Evolutionary conservation across 2,797 vertebrate genomes (phyloP).

Genomic region (Perdix hodgsoniae): DNA sequence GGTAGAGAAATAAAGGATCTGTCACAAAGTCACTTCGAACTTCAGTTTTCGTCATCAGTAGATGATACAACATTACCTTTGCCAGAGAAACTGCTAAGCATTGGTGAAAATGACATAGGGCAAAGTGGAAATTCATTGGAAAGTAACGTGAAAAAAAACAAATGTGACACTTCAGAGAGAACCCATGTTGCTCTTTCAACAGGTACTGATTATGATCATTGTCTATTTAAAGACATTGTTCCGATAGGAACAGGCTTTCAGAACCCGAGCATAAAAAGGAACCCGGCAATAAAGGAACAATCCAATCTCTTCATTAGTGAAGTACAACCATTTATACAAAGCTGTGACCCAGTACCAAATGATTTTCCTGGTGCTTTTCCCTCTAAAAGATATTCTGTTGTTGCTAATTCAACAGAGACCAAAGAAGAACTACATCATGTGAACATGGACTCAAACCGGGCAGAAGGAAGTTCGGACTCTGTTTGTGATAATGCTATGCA

Average conservation of each 20-base stretch:
- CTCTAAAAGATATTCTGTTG: slow-evolving; percentile 72
- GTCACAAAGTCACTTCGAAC: slow-evolving; percentile 38
- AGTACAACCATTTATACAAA: slow-evolving; percentile 74
- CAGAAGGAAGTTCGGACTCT: slow-evolving; percentile 69
- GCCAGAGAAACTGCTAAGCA: slow-evolving; percentile 83
- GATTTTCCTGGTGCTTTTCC: slow-evolving; percentile 79
- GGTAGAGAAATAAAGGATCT: slow-evolving; percentile 52
- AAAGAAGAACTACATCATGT: slow-evolving; percentile 77
- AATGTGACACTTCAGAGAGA: slow-evolving; percentile 36
- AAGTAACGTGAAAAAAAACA: slow-evolving; percentile 59
- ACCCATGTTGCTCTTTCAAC: slow-evolving; percentile 41
- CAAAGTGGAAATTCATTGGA: slow-evolving; percentile 68
- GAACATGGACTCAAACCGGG: slow-evolving; percentile 53
- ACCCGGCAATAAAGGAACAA: slow-evolving; percentile 76
- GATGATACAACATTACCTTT: slow-evolving; percentile 78
- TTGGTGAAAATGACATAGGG: slow-evolving; percentile 75
- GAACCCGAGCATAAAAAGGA: slow-evolving; percentile 65
- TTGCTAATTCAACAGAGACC: slow-evolving; percentile 79
- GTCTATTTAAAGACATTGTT: slow-evolving; percentile 74
- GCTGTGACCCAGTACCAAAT: slow-evolving; percentile 77
- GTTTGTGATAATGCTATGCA: slow-evolving; percentile 74
- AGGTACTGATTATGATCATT: slow-evolving; percentile 62
- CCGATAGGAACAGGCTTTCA: slow-evolving; percentile 63
- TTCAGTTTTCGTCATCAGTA: slow-evolving; percentile 52
- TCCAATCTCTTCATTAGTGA: slow-evolving; percentile 65